phyloP scores from a whole-genome alignment of 92 coral and sea anemone genomes.

The Paragorgia papillata region DNA sequence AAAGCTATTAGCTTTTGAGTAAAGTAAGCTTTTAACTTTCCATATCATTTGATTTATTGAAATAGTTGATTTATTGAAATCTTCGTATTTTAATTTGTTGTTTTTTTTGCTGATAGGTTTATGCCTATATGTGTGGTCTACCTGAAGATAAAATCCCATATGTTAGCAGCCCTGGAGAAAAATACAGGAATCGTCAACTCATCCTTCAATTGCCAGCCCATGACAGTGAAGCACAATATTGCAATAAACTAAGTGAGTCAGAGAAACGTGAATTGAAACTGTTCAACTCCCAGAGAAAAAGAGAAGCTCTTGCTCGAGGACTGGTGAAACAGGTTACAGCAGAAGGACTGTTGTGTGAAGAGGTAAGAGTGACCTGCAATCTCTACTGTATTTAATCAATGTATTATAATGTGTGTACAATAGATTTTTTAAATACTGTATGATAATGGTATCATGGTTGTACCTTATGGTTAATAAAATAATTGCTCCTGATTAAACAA shows the following conservation, averaged over 20 bases:
- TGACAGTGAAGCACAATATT: conserved; percentile 94
- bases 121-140: conserved; percentile 88
- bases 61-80: no score
- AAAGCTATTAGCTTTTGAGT: no score
- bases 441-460: no score
- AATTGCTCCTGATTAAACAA: no score
- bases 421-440: no score
- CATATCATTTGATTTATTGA: no score
- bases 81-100: no score
- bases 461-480: no score
- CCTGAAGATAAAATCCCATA: conserved; percentile 94
- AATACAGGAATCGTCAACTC: conserved; percentile 92
- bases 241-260: conserved; percentile 90
- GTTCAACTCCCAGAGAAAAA: conserved; percentile 90
- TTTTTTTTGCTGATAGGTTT: conserved; percentile 66
- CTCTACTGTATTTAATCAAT: no score
- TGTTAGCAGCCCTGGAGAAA: conserved; percentile 89
- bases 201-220: conserved; percentile 95
- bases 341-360: conserved; percentile 95
- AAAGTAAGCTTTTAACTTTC: no score
- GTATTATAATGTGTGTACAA: no score
- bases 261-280: conserved; percentile 91
- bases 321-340: conserved; percentile 91
- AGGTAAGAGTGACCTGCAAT: conserved; percentile 54
- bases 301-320: conserved; percentile 97